phyloP scores from a whole-genome alignment of 2,113 vertebrate species.

The Gallinago jamesoni region DNA sequence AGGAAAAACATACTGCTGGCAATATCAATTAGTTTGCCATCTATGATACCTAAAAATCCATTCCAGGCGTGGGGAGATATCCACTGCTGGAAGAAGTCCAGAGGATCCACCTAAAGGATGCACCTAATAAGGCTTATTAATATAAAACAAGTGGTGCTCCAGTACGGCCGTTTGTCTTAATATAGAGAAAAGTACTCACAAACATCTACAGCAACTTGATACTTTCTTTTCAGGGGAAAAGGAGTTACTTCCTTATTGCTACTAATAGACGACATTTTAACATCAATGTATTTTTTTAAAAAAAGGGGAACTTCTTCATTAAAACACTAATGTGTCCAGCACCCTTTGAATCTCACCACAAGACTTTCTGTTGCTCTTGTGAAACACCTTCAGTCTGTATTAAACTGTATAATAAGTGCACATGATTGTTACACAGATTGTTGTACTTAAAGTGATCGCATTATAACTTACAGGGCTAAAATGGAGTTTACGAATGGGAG shows the following conservation, averaged over 20 bases:
- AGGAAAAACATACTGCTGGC: neutral
- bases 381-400: neutral
- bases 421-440: neutral
- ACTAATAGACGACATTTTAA: neutral
- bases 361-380: neutral
- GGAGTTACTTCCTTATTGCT: neutral
- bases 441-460: neutral
- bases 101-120: neutral
- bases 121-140: neutral
- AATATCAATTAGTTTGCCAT: neutral
- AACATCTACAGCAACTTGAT: neutral
- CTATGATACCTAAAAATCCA: neutral
- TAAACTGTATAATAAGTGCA: rapidly evolving
- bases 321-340: neutral
- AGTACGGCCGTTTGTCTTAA: neutral
- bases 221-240: neutral
- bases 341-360: neutral
- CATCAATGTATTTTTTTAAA: neutral
- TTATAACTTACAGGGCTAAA: neutral
- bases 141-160: neutral
- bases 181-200: neutral
- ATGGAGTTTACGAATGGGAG: neutral
- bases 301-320: neutral
- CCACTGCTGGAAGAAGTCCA: neutral
- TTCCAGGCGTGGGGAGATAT: neutral